These are phyloP conservation scores for Eristalinus sepulchralis DNA, from an alignment of 2,888 invertebrate genomes.

Conservation along the genomic window DNA sequence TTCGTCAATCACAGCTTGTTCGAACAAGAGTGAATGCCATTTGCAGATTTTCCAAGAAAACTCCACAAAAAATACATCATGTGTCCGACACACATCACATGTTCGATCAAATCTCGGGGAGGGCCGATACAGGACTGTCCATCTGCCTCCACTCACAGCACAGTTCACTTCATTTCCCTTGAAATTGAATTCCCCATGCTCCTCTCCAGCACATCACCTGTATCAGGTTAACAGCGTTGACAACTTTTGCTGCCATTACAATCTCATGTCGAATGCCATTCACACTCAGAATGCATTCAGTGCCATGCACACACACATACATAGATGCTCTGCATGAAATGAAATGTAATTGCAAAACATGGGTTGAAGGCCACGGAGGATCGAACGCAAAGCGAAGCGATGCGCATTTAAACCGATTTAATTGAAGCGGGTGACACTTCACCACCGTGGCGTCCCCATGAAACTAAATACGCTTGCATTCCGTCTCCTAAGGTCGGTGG, in stretches of 20 bases:
- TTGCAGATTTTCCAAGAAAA: neutral
- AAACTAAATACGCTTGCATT: neutral
- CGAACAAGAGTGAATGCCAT: neutral
- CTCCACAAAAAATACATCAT: neutral
- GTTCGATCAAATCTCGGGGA: neutral
- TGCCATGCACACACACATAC: neutral
- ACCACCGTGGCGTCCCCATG: neutral
- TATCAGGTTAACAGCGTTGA: neutral
- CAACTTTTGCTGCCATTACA: no score
- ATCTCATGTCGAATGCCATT: neutral
- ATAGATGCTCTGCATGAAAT: neutral
- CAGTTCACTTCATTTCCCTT: neutral
- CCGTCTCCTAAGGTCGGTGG: neutral
- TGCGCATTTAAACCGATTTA: neutral
- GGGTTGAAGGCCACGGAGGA: neutral
- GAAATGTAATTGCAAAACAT: neutral
- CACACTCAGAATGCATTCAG: neutral
- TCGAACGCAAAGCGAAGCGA: neutral
- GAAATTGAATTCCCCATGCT: neutral
- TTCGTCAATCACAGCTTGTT: neutral
- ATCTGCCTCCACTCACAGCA: neutral
- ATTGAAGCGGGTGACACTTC: neutral
- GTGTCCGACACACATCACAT: neutral
- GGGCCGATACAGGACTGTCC: neutral
- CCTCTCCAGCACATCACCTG: neutral